Evolutionary conservation across 2,888 invertebrate genomes (phyloP), one percentile per base, ranked within the genome.

Genomic region (Pollenia griseotomentosa): DNA sequence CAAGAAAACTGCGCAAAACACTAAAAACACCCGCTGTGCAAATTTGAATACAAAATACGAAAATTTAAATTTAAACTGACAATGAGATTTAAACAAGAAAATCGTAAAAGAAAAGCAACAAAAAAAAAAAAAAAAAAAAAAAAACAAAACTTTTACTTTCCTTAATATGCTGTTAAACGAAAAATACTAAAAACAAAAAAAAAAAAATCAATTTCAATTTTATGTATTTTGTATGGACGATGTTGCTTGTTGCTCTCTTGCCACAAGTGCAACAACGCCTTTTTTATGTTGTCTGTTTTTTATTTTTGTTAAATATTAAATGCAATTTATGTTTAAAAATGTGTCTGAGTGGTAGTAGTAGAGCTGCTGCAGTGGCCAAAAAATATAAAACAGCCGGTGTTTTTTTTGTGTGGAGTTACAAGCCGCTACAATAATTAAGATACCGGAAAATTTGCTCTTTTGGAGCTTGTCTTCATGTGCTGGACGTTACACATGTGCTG

Each of bases 131-230:
- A 55, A 10, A 40, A 16, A 53, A n/a, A 14, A 23, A 11, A 66
- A 48, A 48, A 70, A 55, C 10, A 51, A 82, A 82, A 78, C 87
- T 87, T 87, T 87, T 87, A 87, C 87, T 87, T 87, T 87, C 74
- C 63, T 82, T 55, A 75, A 79, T 55, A 19, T 65, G 68, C 59
- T 44, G 70, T 16, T 40, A 46, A 55, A 11, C 3, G 9, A 42
- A 65, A 23, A 40, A 42, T 53, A 33, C 19, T 51, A 44, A 10
- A 12, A 33, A 33, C 33, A 33, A 33, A 70, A 73, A 59, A 51
- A n/a, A 71, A 78, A 71, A 87, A 81, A 82, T 82, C 65, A 84
- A 87, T 78, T 80, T 83, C 44, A 86, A 53, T 86, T 66, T 77
- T 77, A 65, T 82, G 46, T 78, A 23, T 70, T 53, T 42, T 12